A percentile compares a stretch with the other conserved stretches of the same genome.
Evolutionary conservation across 2,113 vertebrate species (phyloP).

Genomic region (Sclerurus mexicanus): DNA sequence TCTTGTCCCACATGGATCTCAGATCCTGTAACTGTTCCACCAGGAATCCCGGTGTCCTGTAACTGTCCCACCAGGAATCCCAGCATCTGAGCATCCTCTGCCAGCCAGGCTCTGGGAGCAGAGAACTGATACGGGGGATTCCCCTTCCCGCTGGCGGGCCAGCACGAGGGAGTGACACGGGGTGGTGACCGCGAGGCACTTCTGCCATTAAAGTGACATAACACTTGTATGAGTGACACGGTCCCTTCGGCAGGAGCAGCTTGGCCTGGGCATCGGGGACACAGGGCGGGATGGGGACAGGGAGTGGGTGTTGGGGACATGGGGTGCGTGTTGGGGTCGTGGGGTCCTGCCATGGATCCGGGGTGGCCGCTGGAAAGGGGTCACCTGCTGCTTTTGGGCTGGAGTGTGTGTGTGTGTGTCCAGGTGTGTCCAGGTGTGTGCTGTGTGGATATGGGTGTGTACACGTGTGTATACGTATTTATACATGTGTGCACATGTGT

Average conservation of each 20-base stretch:
- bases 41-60: neutral
- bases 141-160: neutral
- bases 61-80: neutral
- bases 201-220: neutral
- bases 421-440: neutral
- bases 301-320: neutral
- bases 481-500: neutral
- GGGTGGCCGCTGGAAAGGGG: neutral
- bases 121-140: neutral
- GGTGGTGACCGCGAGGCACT: rapidly evolving
- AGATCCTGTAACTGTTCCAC: too few relatives aligned
- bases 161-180: neutral
- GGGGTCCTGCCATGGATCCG: rapidly evolving
- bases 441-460: neutral
- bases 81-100: neutral
- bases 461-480: neutral
- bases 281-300: neutral
- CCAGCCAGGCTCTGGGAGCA: neutral
- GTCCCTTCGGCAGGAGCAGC: neutral
- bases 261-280: neutral
- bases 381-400: neutral
- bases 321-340: neutral
- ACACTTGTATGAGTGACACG: rapidly evolving
- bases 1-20: neutral
- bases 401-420: neutral